Conservation (phyloP, 2,797 vertebrate species). For the Urophycis tenuis region DNA sequence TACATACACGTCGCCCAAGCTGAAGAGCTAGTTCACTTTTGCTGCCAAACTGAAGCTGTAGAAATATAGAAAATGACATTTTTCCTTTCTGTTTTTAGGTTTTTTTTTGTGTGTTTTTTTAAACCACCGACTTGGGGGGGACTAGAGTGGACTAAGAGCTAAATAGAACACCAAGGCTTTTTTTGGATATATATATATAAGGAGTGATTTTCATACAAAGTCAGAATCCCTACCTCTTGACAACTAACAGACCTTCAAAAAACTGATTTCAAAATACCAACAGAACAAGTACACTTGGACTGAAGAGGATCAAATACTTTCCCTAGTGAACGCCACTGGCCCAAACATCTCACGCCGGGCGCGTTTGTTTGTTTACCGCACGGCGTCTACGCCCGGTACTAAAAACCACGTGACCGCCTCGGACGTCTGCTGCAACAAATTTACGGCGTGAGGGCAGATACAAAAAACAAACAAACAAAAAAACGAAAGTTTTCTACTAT, state of each 20-base stretch:
- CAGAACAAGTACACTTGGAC: slow-evolving; percentile 66
- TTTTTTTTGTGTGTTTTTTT: slow-evolving; percentile 38
- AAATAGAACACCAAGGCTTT: slow-evolving; percentile 67
- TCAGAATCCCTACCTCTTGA: slow-evolving; percentile 61
- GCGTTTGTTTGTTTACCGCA: slow-evolving; percentile 34
- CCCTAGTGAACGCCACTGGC: slow-evolving; percentile 48
- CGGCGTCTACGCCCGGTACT: slow-evolving; percentile 59
- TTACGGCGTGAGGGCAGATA: slow-evolving; percentile 31
- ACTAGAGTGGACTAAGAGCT: slow-evolving; percentile 51
- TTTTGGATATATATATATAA: slow-evolving; percentile 55
- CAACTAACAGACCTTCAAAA: slow-evolving; percentile 60
- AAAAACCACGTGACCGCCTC: slow-evolving; percentile 43
- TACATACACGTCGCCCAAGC: slow-evolving; percentile 66
- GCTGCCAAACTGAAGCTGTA: slow-evolving; percentile 65
- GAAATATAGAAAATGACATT: slow-evolving; percentile 67
- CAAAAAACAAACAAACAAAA: slow-evolving; percentile 22
- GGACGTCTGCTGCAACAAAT: slow-evolving; percentile 44
- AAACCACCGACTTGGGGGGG: slow-evolving; percentile 64
- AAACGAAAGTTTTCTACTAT: slow-evolving; percentile 14
- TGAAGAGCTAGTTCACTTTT: slow-evolving; percentile 65
- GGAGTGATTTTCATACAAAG: slow-evolving; percentile 67
- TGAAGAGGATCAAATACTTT: slow-evolving; percentile 58
- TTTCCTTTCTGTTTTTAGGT: slow-evolving; percentile 54
- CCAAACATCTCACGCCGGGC: slow-evolving; percentile 47
- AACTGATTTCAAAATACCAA: slow-evolving; percentile 60